Conservation (phyloP, 2,888 invertebrate genomes). For the Aproaerema taeniolella region DNA sequence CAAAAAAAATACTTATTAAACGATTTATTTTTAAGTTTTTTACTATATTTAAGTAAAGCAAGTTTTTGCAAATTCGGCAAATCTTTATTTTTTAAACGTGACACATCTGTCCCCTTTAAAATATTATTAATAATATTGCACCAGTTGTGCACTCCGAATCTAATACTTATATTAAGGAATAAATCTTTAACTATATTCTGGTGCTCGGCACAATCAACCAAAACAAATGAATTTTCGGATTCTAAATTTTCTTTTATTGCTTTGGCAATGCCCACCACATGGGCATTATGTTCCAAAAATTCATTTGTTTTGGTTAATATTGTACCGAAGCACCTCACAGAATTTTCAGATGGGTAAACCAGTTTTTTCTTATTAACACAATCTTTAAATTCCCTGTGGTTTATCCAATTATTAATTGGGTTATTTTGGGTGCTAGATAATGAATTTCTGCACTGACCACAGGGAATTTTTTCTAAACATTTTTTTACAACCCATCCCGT, state of each 20-base stretch:
- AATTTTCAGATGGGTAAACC: constrained; percentile 8
- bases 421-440: too few relatives aligned
- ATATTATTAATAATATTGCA: background rate
- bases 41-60: background rate
- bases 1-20: too few relatives aligned
- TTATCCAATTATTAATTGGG: background rate
- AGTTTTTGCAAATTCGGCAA: background rate
- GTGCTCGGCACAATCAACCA: background rate
- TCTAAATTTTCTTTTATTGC: too few relatives aligned
- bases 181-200: background rate
- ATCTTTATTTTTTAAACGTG: background rate
- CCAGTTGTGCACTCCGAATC: background rate
- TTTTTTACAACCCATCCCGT: background rate
- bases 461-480: background rate
- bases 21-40: constrained; percentile 4
- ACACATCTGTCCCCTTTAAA: background rate
- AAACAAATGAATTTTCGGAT: background rate
- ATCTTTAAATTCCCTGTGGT: background rate
- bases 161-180: background rate
- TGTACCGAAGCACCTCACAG: background rate
- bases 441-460: too few relatives aligned
- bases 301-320: background rate
- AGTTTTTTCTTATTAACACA: background rate
- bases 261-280: background rate
- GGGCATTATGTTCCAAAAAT: background rate